These are phyloP conservation scores for Halichondria panicea DNA, from an alignment of 37 sponge, comb jelly and placozoan genomes.

Conservation along the genomic window DNA sequence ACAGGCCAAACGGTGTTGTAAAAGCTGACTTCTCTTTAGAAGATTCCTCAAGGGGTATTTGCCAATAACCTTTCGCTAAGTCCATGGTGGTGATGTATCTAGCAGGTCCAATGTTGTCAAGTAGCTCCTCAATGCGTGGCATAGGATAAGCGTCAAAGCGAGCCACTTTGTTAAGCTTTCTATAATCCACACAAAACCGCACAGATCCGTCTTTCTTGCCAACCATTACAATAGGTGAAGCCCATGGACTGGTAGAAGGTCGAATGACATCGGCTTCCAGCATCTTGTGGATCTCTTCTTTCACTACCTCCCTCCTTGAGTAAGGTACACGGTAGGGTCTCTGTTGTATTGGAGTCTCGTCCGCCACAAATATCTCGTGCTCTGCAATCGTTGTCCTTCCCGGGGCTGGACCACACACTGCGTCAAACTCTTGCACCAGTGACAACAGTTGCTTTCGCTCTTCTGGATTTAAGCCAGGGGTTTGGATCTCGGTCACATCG, in stretches of 20 bases:
- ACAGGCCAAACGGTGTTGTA: constrained; percentile 49
- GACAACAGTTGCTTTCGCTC: constrained; percentile 16
- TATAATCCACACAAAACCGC: no score
- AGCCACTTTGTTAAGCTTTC: constrained; percentile 55
- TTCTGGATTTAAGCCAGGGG: not conserved
- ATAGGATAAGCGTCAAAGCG: constrained; percentile 66
- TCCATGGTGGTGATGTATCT: constrained; percentile 49
- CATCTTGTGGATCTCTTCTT: constrained; percentile 33
- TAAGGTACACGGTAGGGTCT: constrained; percentile 39
- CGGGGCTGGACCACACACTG: constrained; percentile 8
- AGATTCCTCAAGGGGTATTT: constrained; percentile 37
- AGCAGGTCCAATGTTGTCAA: constrained; percentile 47
- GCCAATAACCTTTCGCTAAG: constrained; percentile 64
- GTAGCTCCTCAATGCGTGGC: constrained; percentile 53
- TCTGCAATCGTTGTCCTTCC: constrained; percentile 31
- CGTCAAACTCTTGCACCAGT: not conserved
- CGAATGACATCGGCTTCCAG: constrained; percentile 29
- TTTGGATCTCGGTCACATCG: no score
- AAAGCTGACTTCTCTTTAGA: constrained; percentile 47
- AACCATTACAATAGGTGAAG: constrained; percentile 41
- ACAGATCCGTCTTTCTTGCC: constrained; percentile 38
- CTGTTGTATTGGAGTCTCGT: constrained; percentile 8
- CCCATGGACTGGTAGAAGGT: constrained; percentile 55
- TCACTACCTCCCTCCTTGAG: constrained; percentile 13
- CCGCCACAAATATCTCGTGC: constrained; percentile 16